Evolutionary conservation across 2,113 vertebrate species (phyloP).

Genomic region (Climacteris rufus): DNA sequence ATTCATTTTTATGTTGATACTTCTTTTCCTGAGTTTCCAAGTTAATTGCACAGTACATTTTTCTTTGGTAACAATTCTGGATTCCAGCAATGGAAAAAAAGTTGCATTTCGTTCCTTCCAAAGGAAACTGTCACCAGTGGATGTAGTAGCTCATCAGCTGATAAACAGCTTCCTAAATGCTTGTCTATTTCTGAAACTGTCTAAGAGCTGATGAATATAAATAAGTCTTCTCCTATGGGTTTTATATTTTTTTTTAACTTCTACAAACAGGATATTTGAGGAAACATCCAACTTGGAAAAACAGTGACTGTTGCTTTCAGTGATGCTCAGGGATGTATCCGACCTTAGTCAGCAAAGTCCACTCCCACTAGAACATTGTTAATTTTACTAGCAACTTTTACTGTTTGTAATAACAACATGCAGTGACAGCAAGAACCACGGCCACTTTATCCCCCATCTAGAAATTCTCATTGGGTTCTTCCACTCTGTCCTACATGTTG

Average conservation of each 20-base stretch:
- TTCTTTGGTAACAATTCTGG: not conserved
- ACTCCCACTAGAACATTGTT: not conserved
- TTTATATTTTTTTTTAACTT: not conserved
- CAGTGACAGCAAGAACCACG: not conserved
- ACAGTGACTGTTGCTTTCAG: not conserved
- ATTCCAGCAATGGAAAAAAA: not conserved
- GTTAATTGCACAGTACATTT: not conserved
- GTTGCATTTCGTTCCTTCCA: not conserved
- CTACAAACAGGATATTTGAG: not conserved
- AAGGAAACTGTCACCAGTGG: not conserved
- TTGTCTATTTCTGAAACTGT: not conserved
- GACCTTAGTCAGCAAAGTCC: not conserved
- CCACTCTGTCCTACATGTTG: not conserved
- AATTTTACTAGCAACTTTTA: not conserved
- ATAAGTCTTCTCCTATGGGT: not conserved
- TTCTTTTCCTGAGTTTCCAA: not conserved
- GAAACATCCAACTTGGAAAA: not conserved
- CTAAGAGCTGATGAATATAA: not conserved
- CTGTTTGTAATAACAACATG: not conserved
- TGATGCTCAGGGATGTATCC: not conserved
- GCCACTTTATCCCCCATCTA: not conserved
- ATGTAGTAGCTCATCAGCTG: not conserved
- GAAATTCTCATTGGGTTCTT: not conserved
- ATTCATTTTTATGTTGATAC: not conserved
- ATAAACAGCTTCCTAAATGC: not conserved